phyloP scores from a whole-genome alignment of 2,797 vertebrate species.

The Pterois miles region DNA sequence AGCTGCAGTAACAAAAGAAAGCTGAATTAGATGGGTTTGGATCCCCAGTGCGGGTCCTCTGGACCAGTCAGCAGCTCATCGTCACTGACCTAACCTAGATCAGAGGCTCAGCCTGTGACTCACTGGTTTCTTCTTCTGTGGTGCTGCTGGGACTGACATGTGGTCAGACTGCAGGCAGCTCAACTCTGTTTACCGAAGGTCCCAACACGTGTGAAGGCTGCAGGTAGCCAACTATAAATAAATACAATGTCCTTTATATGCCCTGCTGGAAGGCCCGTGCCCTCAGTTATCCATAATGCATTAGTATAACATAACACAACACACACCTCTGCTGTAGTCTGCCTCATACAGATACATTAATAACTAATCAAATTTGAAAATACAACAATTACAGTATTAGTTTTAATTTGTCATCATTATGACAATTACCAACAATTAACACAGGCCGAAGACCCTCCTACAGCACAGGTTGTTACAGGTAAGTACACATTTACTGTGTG shows the following conservation, averaged over 20 bases:
- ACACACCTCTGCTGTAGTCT: not conserved
- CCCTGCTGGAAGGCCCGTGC: constrained; percentile 25
- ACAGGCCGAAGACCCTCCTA: no score
- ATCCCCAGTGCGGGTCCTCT: constrained; percentile 19
- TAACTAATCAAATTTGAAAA: not conserved
- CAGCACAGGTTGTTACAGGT: no score
- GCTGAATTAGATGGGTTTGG: constrained; percentile 19
- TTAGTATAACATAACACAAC: not conserved
- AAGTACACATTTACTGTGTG: no score
- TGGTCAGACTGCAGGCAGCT: constrained; percentile 25
- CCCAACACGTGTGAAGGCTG: constrained; percentile 64
- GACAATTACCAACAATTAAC: not conserved
- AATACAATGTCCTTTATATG: constrained; percentile 45
- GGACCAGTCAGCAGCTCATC: constrained; percentile 22
- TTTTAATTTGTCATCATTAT: not conserved
- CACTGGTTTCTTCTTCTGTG: constrained; percentile 25
- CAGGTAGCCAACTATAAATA: constrained; percentile 77
- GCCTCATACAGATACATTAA: not conserved
- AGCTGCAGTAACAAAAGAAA: constrained; percentile 16
- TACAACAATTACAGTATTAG: not conserved
- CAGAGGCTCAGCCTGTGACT: constrained; percentile 44
- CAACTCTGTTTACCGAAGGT: constrained; percentile 63
- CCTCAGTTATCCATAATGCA: constrained; percentile 29
- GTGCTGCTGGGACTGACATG: constrained; percentile 14
- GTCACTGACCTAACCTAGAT: constrained; percentile 33